These are phyloP conservation scores for Cybosia mesomella DNA, from an alignment of 2,888 invertebrate genomes.

Conservation along the genomic window DNA sequence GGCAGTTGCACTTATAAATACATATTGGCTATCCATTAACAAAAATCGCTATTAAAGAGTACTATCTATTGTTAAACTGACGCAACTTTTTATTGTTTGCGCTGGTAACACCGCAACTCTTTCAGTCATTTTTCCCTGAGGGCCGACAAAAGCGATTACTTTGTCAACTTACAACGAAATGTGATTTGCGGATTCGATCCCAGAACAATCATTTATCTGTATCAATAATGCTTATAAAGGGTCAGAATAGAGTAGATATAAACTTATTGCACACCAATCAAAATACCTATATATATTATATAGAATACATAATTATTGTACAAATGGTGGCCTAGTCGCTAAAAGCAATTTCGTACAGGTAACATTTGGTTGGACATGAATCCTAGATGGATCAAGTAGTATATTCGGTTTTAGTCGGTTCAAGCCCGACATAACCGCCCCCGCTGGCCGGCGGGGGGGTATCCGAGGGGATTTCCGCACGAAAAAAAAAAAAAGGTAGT, in stretches of 20 bases:
- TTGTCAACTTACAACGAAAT: not conserved
- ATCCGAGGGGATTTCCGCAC: too few species aligned
- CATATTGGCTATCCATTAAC: not conserved
- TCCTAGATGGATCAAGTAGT: not conserved
- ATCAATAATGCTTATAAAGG: not conserved
- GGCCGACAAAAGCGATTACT: not conserved
- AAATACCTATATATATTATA: too few species aligned
- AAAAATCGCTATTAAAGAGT: not conserved
- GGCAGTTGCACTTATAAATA: too few species aligned
- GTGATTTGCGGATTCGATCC: not conserved
- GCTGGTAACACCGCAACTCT: not conserved
- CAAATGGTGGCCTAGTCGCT: too few species aligned
- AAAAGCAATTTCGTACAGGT: too few species aligned
- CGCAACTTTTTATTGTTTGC: not conserved
- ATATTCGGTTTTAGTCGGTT: too few species aligned
- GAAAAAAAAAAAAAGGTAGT: too few species aligned
- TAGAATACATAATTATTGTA: too few species aligned
- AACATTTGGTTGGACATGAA: too few species aligned
- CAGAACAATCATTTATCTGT: not conserved
- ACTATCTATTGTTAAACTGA: not conserved
- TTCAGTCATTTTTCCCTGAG: not conserved
- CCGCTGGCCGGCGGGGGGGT: too few species aligned
- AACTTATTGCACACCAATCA: too few species aligned
- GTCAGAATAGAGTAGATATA: not conserved
- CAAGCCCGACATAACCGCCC: too few species aligned